phyloP scores from a whole-genome alignment of 2,888 invertebrate species.

The Crepidodera aurea region DNA sequence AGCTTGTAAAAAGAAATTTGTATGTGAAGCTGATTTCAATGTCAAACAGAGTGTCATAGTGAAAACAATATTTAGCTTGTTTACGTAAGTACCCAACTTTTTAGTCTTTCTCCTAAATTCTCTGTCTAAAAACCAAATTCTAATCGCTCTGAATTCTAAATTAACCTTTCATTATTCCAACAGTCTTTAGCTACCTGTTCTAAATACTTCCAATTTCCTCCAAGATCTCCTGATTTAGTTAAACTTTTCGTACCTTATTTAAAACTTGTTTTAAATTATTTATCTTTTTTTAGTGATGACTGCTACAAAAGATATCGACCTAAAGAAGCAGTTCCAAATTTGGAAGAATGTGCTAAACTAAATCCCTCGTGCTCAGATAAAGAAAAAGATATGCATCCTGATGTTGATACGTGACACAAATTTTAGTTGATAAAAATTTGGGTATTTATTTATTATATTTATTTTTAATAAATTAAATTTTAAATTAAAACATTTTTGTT shows the following conservation, averaged over 20 bases:
- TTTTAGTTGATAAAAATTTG: background rate
- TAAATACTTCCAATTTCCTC: background rate
- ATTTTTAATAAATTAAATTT: background rate
- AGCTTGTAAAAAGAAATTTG: constrained; percentile 63
- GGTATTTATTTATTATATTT: background rate
- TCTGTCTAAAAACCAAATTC: too few relatives aligned
- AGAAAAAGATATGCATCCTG: background rate
- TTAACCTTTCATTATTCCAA: too few relatives aligned
- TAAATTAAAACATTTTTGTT: too few relatives aligned
- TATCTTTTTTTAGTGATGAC: constrained; percentile 43
- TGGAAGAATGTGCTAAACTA: constrained; percentile 40
- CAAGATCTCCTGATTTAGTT: background rate
- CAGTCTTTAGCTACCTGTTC: too few relatives aligned
- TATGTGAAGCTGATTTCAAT: constrained; percentile 64
- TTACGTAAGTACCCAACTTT: constrained; percentile 42
- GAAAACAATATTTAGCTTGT: constrained; percentile 41
- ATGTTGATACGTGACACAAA: background rate
- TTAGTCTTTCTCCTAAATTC: too few relatives aligned
- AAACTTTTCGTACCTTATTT: background rate
- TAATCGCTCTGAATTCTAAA: too few relatives aligned
- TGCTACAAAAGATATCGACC: constrained; percentile 43
- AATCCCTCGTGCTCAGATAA: constrained; percentile 34
- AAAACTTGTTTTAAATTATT: background rate
- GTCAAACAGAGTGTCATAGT: constrained; percentile 56
- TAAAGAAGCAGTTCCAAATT: constrained; percentile 32